Conservation (phyloP, 2,888 invertebrate species). For the Pyrgus malvae region DNA sequence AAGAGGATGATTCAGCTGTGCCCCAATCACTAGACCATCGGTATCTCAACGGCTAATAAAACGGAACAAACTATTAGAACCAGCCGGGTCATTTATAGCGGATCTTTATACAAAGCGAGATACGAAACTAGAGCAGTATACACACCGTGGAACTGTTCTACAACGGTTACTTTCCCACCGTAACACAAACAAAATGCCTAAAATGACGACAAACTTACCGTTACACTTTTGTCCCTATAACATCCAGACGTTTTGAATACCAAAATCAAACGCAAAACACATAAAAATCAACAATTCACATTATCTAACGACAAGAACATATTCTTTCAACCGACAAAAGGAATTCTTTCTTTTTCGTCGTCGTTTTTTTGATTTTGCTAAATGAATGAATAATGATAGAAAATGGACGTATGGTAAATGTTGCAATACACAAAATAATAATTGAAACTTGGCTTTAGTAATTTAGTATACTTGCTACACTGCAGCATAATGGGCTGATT, state of each 20-base stretch:
- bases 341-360: slow-evolving; percentile 56
- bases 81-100: slow-evolving; percentile 65
- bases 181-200: slow-evolving; percentile 69
- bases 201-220: slow-evolving; percentile 72
- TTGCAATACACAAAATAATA: slow-evolving; percentile 42
- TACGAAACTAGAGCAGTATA: slow-evolving; percentile 70
- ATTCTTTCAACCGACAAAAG: slow-evolving; percentile 58
- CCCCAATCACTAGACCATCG: slow-evolving; percentile 45
- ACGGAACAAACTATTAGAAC: slow-evolving; percentile 62
- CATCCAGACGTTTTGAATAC: slow-evolving; percentile 44
- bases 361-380: slow-evolving; percentile 69
- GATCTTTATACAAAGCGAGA: slow-evolving; percentile 56
- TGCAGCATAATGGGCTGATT: too few relatives aligned
- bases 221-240: slow-evolving; percentile 46
- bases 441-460: neutral
- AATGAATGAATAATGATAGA: slow-evolving; percentile 45
- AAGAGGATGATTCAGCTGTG: slow-evolving; percentile 53
- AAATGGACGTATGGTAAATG: slow-evolving; percentile 63
- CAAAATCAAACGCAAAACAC: slow-evolving; percentile 50
- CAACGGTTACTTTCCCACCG: slow-evolving; percentile 77
- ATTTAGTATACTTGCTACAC: too few relatives aligned
- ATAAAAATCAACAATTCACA: slow-evolving; percentile 59
- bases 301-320: slow-evolving; percentile 55
- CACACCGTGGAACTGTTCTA: slow-evolving; percentile 53
- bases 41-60: slow-evolving; percentile 53